A percentile compares a stretch with the other conserved stretches of the same genome.
Evolutionary conservation across 1,140 invertebrate genomes (phyloP).

Genomic region (Heliconius eleuchia): DNA sequence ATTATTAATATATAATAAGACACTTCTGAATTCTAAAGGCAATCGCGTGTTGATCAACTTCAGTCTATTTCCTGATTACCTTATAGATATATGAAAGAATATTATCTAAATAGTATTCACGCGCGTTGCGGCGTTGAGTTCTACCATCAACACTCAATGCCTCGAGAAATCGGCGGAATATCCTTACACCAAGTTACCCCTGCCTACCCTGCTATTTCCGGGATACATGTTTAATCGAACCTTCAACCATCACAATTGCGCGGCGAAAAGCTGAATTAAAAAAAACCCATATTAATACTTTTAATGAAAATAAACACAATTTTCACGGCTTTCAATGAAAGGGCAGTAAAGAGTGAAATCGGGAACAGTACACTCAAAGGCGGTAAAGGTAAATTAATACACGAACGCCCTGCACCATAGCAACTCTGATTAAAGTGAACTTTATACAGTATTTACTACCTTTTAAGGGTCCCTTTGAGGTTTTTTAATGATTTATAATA

Average conservation of each 20-base stretch:
- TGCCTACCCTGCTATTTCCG: too few relatives aligned
- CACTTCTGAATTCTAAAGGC: too few relatives aligned
- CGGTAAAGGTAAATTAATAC: constrained; percentile 8
- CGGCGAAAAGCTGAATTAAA: too few relatives aligned
- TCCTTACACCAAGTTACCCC: not conserved
- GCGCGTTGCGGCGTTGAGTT: too few relatives aligned
- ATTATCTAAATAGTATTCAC: too few relatives aligned
- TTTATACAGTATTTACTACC: not conserved
- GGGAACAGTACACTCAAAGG: not conserved
- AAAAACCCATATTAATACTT: not conserved
- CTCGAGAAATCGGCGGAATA: not conserved
- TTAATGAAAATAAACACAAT: not conserved
- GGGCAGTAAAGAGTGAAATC: constrained; percentile 8
- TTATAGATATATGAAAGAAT: too few relatives aligned
- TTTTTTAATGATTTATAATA: not conserved
- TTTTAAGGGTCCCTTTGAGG: not conserved
- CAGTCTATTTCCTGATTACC: too few relatives aligned
- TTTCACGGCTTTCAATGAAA: not conserved
- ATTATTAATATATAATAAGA: not conserved
- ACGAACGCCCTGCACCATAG: not conserved
- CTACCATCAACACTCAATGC: too few relatives aligned
- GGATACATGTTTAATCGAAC: not conserved
- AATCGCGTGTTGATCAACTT: too few relatives aligned
- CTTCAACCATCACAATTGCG: not conserved
- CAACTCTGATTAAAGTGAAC: constrained; percentile 4